phyloP scores from a whole-genome alignment of 2,797 vertebrate genomes.

The Gallinago solitaria region DNA sequence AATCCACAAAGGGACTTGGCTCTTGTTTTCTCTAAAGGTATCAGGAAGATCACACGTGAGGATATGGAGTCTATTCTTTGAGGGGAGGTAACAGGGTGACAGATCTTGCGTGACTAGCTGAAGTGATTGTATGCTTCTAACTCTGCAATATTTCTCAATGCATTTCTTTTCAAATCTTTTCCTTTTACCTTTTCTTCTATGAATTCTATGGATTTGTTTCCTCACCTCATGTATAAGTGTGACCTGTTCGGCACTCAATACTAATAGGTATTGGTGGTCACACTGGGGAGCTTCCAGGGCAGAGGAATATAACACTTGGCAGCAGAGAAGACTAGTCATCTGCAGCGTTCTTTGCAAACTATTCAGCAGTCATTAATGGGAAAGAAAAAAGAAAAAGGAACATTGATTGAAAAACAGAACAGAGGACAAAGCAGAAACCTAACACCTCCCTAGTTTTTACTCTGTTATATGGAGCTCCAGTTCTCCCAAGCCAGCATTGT shows the following conservation, averaged over 20 bases:
- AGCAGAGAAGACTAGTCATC: neutral
- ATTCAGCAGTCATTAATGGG: neutral
- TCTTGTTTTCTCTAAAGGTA: neutral
- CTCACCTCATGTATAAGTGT: neutral
- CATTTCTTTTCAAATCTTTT: neutral
- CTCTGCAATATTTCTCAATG: neutral
- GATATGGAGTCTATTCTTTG: neutral
- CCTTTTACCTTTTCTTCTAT: neutral
- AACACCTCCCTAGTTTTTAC: neutral
- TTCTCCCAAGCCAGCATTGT: neutral
- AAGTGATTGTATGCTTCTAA: neutral
- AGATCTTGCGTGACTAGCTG: neutral
- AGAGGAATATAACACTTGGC: neutral
- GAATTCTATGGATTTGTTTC: neutral
- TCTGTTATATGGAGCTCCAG: neutral
- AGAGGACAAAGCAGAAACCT: neutral
- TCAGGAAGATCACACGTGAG: neutral
- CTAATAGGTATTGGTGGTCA: neutral
- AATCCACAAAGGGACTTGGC: neutral
- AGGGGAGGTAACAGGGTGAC: accelerated
- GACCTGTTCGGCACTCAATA: neutral
- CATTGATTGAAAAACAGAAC: neutral
- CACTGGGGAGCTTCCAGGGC: neutral
- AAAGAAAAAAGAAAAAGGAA: neutral
- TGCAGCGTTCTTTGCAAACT: neutral